A percentile compares a stretch with the other conserved stretches of the same genome.
phyloP scores from a whole-genome alignment of 1,140 invertebrate genomes.

The Drosophila murphyi region DNA sequence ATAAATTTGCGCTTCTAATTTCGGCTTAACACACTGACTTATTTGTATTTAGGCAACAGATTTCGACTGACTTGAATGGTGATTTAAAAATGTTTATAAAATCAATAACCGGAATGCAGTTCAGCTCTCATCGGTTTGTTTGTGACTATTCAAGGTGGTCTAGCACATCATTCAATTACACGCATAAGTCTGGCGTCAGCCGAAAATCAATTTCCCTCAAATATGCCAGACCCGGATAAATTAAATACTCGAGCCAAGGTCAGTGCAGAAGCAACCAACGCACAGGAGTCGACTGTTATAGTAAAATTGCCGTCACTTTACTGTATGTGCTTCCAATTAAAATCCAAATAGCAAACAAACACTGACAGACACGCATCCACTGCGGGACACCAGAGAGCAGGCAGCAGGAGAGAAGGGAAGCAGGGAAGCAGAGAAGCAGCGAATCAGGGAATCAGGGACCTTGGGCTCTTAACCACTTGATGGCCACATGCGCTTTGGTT shows the following conservation, averaged over 20 bases:
- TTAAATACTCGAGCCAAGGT: constrained; percentile 10
- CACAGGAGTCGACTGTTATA: not conserved
- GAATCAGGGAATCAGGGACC: constrained; percentile 5
- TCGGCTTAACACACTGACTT: too few relatives aligned
- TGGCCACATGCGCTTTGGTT: constrained; percentile 28
- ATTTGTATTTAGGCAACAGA: too few relatives aligned
- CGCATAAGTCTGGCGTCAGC: not conserved
- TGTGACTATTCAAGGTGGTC: not conserved
- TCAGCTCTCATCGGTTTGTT: not conserved
- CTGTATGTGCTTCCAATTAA: constrained; percentile 65
- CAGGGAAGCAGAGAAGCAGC: not conserved
- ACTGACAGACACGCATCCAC: constrained; percentile 10
- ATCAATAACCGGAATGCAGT: too few relatives aligned
- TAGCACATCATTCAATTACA: not conserved
- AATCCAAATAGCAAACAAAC: constrained; percentile 74
- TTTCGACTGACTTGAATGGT: too few relatives aligned
- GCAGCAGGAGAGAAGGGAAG: not conserved
- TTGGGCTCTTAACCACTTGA: constrained; percentile 24
- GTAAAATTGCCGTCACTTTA: not conserved
- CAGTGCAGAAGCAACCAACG: not conserved
- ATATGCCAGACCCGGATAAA: constrained; percentile 2
- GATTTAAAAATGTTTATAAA: too few relatives aligned
- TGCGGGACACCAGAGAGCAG: not conserved
- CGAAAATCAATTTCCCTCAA: constrained; percentile 3
- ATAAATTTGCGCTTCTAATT: too few relatives aligned